Conservation (phyloP, 2,113 vertebrate species). For the Anser cygnoides region DNA sequence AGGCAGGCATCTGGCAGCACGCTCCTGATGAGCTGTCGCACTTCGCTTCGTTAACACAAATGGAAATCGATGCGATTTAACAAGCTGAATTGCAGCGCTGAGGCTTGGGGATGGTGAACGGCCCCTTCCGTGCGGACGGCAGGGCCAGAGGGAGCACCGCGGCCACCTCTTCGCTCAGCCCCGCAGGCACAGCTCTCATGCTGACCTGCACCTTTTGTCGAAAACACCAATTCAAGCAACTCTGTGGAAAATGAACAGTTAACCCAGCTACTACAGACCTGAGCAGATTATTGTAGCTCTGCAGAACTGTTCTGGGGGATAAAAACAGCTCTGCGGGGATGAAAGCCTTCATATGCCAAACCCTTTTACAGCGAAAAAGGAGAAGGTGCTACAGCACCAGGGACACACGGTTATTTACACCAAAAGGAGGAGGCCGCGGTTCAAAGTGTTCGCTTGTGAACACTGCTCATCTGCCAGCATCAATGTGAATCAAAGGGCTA, state of each 20-base stretch:
- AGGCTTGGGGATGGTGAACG: accelerated
- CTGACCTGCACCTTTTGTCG: conserved; percentile 1
- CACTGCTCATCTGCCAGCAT: conserved; percentile 3
- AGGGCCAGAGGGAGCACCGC: accelerated
- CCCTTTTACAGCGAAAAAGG: neutral
- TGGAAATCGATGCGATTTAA: neutral
- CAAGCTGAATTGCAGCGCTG: neutral
- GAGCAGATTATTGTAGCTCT: neutral
- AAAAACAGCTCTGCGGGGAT: neutral
- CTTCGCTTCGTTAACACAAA: neutral
- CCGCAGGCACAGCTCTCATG: neutral
- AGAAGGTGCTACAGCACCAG: neutral
- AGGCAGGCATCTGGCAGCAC: neutral
- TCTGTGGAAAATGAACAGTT: neutral
- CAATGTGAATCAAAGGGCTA: neutral
- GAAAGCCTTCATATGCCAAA: neutral
- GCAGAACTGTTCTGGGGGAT: neutral
- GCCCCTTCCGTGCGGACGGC: neutral
- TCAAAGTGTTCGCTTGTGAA: neutral
- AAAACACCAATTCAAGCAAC: conserved; percentile 24
- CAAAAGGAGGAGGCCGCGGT: neutral
- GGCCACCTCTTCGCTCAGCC: accelerated
- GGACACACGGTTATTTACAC: neutral
- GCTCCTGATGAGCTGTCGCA: accelerated
- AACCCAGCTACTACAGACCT: neutral